phyloP scores from a whole-genome alignment of 2,797 vertebrate genomes.

The Hippoglossus hippoglossus region DNA sequence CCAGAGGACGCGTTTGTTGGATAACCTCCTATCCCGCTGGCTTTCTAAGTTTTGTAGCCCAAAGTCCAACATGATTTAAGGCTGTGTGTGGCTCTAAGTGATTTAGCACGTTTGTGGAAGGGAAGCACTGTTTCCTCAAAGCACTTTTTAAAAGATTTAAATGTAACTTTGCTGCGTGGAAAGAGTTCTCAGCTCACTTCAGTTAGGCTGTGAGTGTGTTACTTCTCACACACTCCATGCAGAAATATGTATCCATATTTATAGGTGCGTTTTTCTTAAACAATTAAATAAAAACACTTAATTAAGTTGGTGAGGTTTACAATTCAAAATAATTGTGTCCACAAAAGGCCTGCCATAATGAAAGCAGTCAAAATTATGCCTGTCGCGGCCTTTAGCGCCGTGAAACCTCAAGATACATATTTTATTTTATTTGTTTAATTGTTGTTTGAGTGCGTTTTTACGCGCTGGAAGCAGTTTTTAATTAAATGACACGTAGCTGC shows the following conservation, averaged over 20 bases:
- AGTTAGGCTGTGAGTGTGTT: no score
- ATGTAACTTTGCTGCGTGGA: conserved; percentile 19
- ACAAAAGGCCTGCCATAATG: background rate
- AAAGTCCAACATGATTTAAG: conserved; percentile 27
- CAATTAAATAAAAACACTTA: background rate
- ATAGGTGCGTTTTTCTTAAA: background rate
- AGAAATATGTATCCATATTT: background rate
- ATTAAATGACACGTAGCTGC: background rate
- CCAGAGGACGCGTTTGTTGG: conserved; percentile 70
- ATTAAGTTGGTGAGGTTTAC: conserved; percentile 17
- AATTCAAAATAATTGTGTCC: conserved; percentile 5
- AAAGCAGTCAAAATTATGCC: conserved; percentile 10
- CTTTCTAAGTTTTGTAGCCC: conserved; percentile 25
- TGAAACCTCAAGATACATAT: background rate
- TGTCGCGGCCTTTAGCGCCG: background rate
- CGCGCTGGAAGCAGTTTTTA: background rate
- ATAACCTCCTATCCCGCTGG: conserved; percentile 57
- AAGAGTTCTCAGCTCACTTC: conserved; percentile 9
- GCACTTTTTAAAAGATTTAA: no score
- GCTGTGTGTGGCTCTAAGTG: background rate
- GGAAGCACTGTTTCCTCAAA: no score
- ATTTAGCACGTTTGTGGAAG: no score
- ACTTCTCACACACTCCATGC: conserved; percentile 3
- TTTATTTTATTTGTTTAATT: conserved; percentile 1
- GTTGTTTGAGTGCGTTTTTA: background rate